These are phyloP conservation scores for Aquatica leii DNA, from an alignment of 2,888 invertebrate genomes.

Conservation along the genomic window DNA sequence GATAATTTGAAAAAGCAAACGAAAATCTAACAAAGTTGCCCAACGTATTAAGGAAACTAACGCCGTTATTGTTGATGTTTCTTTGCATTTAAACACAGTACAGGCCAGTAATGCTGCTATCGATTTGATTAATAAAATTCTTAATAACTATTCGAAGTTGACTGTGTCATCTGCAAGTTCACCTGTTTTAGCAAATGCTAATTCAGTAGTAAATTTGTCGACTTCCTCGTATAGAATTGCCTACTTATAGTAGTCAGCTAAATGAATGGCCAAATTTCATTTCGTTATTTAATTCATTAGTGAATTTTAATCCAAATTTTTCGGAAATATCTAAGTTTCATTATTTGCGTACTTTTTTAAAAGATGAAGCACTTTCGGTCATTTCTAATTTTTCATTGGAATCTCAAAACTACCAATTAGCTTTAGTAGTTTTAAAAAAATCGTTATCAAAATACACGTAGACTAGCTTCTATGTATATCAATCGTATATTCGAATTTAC, in stretches of 20 bases:
- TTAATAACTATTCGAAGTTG: background rate
- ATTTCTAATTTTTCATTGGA: background rate
- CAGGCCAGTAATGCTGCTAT: background rate
- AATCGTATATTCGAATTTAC: conserved; percentile 1
- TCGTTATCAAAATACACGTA: conserved; percentile 3
- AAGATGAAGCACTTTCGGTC: background rate
- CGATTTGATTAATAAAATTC: background rate
- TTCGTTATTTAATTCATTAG: background rate
- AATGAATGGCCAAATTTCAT: conserved; percentile 1
- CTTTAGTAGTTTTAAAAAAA: background rate
- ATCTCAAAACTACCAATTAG: background rate
- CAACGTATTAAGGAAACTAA: background rate
- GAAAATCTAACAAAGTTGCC: too few species aligned
- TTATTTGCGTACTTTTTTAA: conserved; percentile 2
- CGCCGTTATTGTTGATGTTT: background rate
- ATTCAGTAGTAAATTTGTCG: background rate
- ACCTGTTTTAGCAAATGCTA: background rate
- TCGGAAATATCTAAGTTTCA: background rate
- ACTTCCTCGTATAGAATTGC: conserved; percentile 1
- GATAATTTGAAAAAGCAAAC: too few species aligned
- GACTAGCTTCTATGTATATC: conserved; percentile 4
- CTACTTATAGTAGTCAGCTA: background rate
- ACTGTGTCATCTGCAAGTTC: background rate
- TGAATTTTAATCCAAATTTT: background rate
- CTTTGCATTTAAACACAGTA: conserved; percentile 1